Conservation (phyloP, 2,113 vertebrate species). For the Pseudolaguvia tuberculata region DNA sequence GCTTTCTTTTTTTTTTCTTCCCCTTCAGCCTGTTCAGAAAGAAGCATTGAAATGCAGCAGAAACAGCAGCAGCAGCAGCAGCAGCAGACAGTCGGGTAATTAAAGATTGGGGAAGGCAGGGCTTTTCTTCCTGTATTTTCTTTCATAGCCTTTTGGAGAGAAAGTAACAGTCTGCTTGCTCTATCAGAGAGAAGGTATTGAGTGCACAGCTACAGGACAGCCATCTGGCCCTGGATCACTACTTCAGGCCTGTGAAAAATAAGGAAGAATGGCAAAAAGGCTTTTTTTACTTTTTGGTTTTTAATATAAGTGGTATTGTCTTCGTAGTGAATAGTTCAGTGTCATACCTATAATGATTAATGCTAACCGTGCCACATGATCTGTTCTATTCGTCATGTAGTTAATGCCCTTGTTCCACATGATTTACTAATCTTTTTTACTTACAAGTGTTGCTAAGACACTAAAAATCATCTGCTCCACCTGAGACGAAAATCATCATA, state of each 20-base stretch:
- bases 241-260: slow-evolving; percentile 51
- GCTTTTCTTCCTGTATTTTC: slow-evolving; percentile 49
- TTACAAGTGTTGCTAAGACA: background rate
- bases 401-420: background rate
- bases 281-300: slow-evolving; percentile 48
- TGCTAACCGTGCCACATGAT: background rate
- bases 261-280: slow-evolving; percentile 1
- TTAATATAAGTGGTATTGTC: slow-evolving; percentile 36
- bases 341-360: background rate
- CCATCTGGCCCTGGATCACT: slow-evolving; percentile 64
- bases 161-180: slow-evolving; percentile 64
- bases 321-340: slow-evolving; percentile 20
- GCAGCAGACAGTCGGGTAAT: slow-evolving; percentile 64
- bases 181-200: slow-evolving; percentile 56
- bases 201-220: slow-evolving; percentile 55
- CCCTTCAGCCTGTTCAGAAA: slow-evolving; percentile 55
- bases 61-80: slow-evolving; percentile 48
- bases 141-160: slow-evolving; percentile 57
- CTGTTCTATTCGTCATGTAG: slow-evolving; percentile 27
- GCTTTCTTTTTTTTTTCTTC: slow-evolving; percentile 37
- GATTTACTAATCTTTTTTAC: no score
- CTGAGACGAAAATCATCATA: background rate
- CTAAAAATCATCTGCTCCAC: background rate
- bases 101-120: slow-evolving; percentile 64
- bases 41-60: slow-evolving; percentile 58